These are phyloP conservation scores for Archocentrus centrarchus DNA, from an alignment of 2,113 vertebrate species.

Conservation along the genomic window DNA sequence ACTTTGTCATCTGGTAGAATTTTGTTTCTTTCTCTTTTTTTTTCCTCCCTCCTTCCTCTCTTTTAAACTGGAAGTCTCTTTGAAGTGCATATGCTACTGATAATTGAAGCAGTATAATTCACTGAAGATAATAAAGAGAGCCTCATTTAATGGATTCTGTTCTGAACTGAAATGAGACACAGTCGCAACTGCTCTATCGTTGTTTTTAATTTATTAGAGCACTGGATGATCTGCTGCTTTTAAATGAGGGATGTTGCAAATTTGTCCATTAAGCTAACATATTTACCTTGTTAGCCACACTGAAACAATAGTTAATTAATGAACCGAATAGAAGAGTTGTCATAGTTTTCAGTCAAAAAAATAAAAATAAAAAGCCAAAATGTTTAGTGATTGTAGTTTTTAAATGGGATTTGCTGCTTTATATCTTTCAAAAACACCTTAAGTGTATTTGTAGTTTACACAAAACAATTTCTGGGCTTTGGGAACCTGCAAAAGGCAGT, in stretches of 20 bases:
- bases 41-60: not conserved
- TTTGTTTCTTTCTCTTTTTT: slow-evolving; percentile 34
- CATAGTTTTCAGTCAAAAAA: not conserved
- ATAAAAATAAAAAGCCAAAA: not conserved
- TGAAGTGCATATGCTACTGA: slow-evolving; percentile 75
- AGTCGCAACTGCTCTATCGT: slow-evolving; percentile 34
- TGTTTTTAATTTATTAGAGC: slow-evolving; percentile 50
- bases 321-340: not conserved
- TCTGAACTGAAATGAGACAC: slow-evolving; percentile 49
- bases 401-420: not conserved
- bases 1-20: slow-evolving; percentile 75
- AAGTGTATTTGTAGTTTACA: no score
- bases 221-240: not conserved
- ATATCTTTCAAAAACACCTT: no score
- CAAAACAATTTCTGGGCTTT: no score
- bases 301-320: not conserved
- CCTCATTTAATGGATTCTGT: slow-evolving; percentile 59
- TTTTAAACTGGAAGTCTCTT: slow-evolving; percentile 68
- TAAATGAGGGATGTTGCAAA: slow-evolving; percentile 7
- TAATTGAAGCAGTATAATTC: slow-evolving; percentile 75
- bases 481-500: no score
- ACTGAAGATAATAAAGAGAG: slow-evolving; percentile 63
- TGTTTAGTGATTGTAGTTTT: not conserved
- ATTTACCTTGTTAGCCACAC: not conserved
- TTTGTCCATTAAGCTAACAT: not conserved